Evolutionary conservation across 92 coral and sea anemone species (phyloP), one percentile per base, ranked within the genome.

Genomic region (Blastomussa wellsi): DNA sequence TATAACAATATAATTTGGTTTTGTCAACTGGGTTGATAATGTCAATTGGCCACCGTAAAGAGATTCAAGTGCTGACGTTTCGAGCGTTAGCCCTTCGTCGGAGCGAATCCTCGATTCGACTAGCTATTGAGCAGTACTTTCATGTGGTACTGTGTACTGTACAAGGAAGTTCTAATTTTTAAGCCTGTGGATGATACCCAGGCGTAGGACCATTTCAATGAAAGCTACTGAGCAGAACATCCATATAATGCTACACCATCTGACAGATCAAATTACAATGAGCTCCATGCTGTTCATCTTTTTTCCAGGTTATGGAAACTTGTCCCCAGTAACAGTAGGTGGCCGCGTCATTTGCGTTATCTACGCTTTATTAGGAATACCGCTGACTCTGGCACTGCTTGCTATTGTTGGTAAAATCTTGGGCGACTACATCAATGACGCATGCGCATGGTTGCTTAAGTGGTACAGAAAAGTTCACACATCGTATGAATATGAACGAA

Each of bases 331-430:
- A 80, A 94, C 98, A 5, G 39, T 52, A 22, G 80, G 69, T 83
- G 98, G 98, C 49, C 92, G 98, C 33, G 72, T 90, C 55, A 82
- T 86, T 41, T 94, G 98, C 47, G 94, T 94, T 53, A 70, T 88
- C 47, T 94, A 94, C 51, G 98, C 98, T 22, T 78, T 94, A 47
- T 37, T 94, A 53, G 98, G 98, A 80, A 94, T 94, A 82, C 98
- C 98, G 73, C 92, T 94, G 92, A 93, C 98, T 14, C 49, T 94
- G 48, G 98, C 98, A 77, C 62, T 94, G 82, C 89, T 94, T 86
- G 98, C 98, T 24, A 88, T 92, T 7, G 90, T 94, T n/a, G 98
- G 98, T 86, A 94, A 94, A 94, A 86, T 94, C 1, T 84, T 94
- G 81, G 98, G 98, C 24, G 98, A 94, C 71, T 94, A 92, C 80